These are phyloP conservation scores for Catostomus latipinnis DNA, from an alignment of 2,797 vertebrate species.

Conservation along the genomic window DNA sequence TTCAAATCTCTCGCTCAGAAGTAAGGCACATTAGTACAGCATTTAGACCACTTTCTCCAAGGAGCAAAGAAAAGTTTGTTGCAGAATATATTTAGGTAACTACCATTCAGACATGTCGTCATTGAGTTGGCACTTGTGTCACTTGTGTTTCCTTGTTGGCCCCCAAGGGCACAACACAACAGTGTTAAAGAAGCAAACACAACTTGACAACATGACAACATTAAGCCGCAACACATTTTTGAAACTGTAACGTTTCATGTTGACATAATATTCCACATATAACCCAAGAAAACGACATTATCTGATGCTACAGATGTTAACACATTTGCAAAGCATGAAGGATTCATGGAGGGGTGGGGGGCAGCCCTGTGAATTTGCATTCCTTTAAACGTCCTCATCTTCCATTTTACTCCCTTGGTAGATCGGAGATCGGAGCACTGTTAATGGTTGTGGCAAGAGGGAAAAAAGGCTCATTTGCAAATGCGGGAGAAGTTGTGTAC, in stretches of 20 bases:
- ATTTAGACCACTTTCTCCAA: background rate
- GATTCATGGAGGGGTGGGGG: conserved; percentile 35
- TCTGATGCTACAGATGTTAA: conserved; percentile 1
- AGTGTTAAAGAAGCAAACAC: background rate
- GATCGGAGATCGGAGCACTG: conserved; percentile 67
- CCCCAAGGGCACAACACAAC: conserved; percentile 24
- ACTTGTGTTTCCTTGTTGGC: background rate
- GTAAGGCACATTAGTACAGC: too few species aligned
- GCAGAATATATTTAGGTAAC: background rate
- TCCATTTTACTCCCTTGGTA: conserved; percentile 66
- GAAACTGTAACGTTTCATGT: background rate
- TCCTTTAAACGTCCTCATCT: conserved; percentile 62
- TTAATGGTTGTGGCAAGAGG: conserved; percentile 44
- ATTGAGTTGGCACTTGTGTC: conserved; percentile 25
- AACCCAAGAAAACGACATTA: background rate
- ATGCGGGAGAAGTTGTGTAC: conserved; percentile 68
- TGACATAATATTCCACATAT: conserved; percentile 4
- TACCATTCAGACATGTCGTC: conserved; percentile 20
- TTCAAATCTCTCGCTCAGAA: too few species aligned
- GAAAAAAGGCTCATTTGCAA: conserved; percentile 71
- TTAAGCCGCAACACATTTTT: conserved; percentile 22
- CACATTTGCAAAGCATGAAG: background rate
- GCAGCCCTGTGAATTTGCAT: conserved; percentile 63
- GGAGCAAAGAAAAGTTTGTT: background rate
- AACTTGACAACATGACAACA: conserved; percentile 21